Evolutionary conservation across 2,113 vertebrate species (phyloP), one percentile per base, ranked within the genome.

Genomic region (Nycticebus coucang): DNA sequence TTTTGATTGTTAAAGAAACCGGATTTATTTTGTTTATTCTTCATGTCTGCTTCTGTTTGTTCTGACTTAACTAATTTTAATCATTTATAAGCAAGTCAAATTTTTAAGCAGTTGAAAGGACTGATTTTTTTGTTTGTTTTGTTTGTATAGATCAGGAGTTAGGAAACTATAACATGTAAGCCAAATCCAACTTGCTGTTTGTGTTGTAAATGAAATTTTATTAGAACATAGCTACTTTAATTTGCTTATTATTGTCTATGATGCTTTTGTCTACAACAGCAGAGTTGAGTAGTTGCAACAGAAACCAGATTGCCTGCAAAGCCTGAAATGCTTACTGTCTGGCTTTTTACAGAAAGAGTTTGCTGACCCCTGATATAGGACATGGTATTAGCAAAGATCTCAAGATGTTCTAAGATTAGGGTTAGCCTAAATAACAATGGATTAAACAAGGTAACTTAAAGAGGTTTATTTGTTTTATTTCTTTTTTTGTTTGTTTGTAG

Each of bases 11-110:
- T 50, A 53, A 82, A 64, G n/a, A 87, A 50, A 66, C 9, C 13
- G 60, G 22, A 84, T 71, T 87, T 72, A 78, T 83, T 92, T 94
- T 59, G 7, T 81, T 72, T 69, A 69, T 72, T 81, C 59, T 91
- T 95, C 22, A 85, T 92, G 68, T 68, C 13, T 77, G 41, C 88
- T 69, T 77, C 60, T 96, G 53, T 94, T 85, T 85, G 81, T 90
- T 83, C 41, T 37, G 21, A 37, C 26, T 89, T 89, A 50, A 75
- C 11, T 93, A 41, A 60, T 60, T 41, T 68, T 94, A 84, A 50
- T 90, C n/a, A 62, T 69, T 69, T 33, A 33, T 64, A 91, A 85
- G 33, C 26, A 87, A 72, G 74, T 72, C 53, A 88, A 93, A 64
- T 94, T 89, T 37, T 92, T 22, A 92, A 30, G 68, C 53, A 59